phyloP scores from a whole-genome alignment of 2,888 invertebrate species.

The Leistus spinibarbis region DNA sequence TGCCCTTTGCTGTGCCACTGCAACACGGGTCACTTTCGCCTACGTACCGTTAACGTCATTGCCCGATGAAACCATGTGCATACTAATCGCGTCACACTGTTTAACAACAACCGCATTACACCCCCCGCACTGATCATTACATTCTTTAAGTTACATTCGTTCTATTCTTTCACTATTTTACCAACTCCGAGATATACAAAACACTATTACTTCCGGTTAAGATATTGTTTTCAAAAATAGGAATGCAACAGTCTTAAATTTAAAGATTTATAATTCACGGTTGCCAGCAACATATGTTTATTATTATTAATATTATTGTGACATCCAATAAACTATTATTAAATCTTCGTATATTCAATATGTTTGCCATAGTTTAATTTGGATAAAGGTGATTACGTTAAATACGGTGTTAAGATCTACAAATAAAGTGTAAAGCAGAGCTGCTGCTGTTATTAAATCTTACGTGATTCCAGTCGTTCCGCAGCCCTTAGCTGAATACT shows the following conservation, averaged over 20 bases:
- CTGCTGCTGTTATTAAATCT: not conserved
- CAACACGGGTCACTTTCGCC: conserved; percentile 1
- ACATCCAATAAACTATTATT: too few species aligned
- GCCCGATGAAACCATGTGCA: not conserved
- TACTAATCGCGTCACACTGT: not conserved
- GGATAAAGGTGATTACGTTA: not conserved
- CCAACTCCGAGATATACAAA: too few species aligned
- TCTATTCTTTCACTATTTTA: not conserved
- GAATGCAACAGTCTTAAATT: too few species aligned
- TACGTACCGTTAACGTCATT: not conserved
- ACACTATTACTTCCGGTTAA: too few species aligned
- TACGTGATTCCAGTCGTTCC: not conserved
- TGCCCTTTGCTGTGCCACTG: conserved; percentile 43
- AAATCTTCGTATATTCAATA: too few species aligned
- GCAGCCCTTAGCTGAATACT: conserved; percentile 7
- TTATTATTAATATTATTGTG: too few species aligned
- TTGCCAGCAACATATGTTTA: too few species aligned
- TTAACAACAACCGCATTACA: not conserved
- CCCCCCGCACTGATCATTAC: not conserved
- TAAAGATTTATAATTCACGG: too few species aligned
- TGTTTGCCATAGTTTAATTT: not conserved
- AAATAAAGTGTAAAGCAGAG: too few species aligned
- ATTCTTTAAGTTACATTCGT: not conserved
- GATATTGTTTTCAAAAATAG: too few species aligned
- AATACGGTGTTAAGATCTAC: not conserved